phyloP scores from a whole-genome alignment of 2,113 vertebrate species.

The Ondatra zibethicus region DNA sequence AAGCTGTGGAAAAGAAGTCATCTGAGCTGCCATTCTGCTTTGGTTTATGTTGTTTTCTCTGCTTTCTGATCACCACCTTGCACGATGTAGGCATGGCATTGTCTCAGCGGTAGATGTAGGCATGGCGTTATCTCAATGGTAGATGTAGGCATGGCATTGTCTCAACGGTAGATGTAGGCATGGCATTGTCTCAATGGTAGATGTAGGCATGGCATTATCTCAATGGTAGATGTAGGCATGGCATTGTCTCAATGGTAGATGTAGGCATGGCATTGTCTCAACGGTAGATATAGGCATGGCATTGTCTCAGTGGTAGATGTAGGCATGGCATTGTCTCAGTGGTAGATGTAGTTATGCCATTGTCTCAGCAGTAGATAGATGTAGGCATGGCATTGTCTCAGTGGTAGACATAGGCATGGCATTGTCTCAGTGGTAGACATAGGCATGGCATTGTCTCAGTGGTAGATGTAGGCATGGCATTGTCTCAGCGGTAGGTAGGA shows the following conservation, averaged over 20 bases:
- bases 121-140: no score
- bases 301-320: no score
- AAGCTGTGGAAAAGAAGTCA: neutral
- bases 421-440: neutral
- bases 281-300: no score
- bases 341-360: neutral
- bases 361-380: neutral
- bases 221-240: neutral
- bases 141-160: no score
- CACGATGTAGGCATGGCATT: neutral
- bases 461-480: neutral
- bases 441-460: neutral
- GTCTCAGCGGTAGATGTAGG: neutral
- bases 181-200: no score
- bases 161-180: no score
- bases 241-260: neutral
- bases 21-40: neutral
- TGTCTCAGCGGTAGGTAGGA: neutral
- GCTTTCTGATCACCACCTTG: neutral
- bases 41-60: neutral
- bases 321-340: no score
- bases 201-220: neutral
- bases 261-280: no score
- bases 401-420: neutral
- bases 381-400: neutral